Conservation (phyloP, 2,113 vertebrate species). For the Picathartes gymnocephalus region DNA sequence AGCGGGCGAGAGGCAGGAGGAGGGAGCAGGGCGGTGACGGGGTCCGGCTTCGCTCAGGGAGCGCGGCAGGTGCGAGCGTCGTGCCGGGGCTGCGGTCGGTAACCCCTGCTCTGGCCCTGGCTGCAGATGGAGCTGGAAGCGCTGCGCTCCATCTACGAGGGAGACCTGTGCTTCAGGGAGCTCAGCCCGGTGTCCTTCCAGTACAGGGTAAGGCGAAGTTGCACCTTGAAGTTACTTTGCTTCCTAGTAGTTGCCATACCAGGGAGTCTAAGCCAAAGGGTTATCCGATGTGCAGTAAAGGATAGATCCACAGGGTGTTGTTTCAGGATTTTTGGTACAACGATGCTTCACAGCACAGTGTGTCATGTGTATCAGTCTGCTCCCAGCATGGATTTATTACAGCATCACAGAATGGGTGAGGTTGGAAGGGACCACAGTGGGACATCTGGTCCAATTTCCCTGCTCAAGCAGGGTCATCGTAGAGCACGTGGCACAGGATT, state of each 20-base stretch:
- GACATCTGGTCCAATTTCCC: too few species aligned
- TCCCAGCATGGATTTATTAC: rapidly evolving
- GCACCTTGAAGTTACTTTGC: background rate
- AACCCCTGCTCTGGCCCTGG: background rate
- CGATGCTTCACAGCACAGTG: background rate
- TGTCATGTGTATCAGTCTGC: background rate
- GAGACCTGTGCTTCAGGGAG: conserved; percentile 92
- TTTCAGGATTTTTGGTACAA: background rate
- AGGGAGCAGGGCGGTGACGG: background rate
- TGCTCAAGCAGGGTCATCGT: background rate
- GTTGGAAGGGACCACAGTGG: background rate
- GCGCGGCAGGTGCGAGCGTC: background rate
- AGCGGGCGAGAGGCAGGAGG: background rate
- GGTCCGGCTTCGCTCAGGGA: rapidly evolving
- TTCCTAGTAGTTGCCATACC: rapidly evolving
- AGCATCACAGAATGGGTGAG: background rate
- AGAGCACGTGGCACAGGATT: background rate
- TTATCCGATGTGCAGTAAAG: rapidly evolving
- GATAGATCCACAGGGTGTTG: rapidly evolving
- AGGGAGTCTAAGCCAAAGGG: rapidly evolving
- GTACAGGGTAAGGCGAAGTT: conserved; percentile 80
- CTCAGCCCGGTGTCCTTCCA: conserved; percentile 89
- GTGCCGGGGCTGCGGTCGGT: background rate
- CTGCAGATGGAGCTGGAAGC: conserved; percentile 96
- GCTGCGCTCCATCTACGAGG: conserved; percentile 95